Base-by-base conservation (phyloP, 1,140 invertebrate species). In the Pogonognathellus flavescens region DNA sequence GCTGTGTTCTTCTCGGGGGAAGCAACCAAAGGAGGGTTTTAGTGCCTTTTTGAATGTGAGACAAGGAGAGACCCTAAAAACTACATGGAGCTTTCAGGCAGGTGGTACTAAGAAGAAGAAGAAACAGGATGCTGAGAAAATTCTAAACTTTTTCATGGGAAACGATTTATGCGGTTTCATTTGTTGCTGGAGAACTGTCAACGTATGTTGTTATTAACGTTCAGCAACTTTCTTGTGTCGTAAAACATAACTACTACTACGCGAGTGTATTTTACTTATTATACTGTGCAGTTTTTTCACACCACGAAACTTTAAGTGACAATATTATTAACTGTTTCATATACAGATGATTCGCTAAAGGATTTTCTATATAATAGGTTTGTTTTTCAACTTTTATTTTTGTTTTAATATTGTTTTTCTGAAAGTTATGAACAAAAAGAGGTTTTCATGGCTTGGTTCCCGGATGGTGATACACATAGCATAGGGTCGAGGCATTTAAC, bases 71-170 rank as follows among this genome's bases (percentile, higher is more conserved):
- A 76, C 70, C 41, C 13, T n/a, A n/a, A n/a, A 14, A 76, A 31
- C 70, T 49, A 49, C 25, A 49, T 31, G 5, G 14, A 41, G 14
- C 3, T n/a, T n/a, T 49, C 31, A 31, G 31, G 70, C 70, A 76
- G 70, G 70, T 76, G 70, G 70, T 50, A 76, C 31, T n/a, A n/a
- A n/a, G n/a, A n/a, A n/a, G n/a, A n/a, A n/a, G 70, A 76, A 57
- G 2, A 57, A n/a, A n/a, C 70, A 76, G 70, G 70, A 76, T 76
- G 31, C 70, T 76, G 70, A 41, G 70, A 49, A 76, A 76, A 76
- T 76, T 49, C 16, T 41, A 76, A 76, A 76, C 70, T 76, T 76
- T 76, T 76, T 76, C 70, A 41, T 76, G 70, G 70, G 70, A 18
- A 66, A 18, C 20, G 20, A 66, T 66, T 20, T 20, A 25, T 31